Conservation (phyloP, 1,140 invertebrate species). For the Eulimnadia texana region DNA sequence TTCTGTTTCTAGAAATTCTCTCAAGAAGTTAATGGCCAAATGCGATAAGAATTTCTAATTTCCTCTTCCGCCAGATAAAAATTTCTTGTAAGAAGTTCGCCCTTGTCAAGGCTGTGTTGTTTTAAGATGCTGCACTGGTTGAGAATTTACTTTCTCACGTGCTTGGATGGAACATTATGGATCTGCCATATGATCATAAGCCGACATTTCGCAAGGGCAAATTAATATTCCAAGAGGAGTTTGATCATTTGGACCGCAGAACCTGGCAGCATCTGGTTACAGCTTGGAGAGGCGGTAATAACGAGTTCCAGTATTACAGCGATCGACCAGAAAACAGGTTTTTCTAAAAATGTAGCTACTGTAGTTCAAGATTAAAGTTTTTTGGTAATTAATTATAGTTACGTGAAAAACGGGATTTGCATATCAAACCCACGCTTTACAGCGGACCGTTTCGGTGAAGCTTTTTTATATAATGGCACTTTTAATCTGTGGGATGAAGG, state of each 20-base stretch:
- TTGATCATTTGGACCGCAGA: slow-evolving; percentile 17
- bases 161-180: neutral
- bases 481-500: slow-evolving; percentile 23
- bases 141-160: neutral
- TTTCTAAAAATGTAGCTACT: neutral
- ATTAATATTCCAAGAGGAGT: slow-evolving; percentile 17
- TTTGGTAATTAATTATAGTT: slow-evolving; percentile 10
- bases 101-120: neutral
- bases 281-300: slow-evolving; percentile 18
- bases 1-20: too few species aligned
- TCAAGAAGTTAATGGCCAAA: too few species aligned
- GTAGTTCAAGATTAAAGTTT: neutral
- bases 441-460: slow-evolving; percentile 27
- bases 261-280: slow-evolving; percentile 21
- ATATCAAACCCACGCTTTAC: slow-evolving; percentile 30
- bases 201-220: neutral
- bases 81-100: neutral
- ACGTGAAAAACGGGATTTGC: slow-evolving; percentile 28
- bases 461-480: slow-evolving; percentile 26
- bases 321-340: slow-evolving; percentile 20
- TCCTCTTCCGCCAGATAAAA: neutral
- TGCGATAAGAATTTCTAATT: too few species aligned
- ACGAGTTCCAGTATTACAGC: slow-evolving; percentile 22
- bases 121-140: neutral
- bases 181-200: neutral